Evolutionary conservation across 2,797 vertebrate genomes (phyloP).

Genomic region (Meda fulgida): DNA sequence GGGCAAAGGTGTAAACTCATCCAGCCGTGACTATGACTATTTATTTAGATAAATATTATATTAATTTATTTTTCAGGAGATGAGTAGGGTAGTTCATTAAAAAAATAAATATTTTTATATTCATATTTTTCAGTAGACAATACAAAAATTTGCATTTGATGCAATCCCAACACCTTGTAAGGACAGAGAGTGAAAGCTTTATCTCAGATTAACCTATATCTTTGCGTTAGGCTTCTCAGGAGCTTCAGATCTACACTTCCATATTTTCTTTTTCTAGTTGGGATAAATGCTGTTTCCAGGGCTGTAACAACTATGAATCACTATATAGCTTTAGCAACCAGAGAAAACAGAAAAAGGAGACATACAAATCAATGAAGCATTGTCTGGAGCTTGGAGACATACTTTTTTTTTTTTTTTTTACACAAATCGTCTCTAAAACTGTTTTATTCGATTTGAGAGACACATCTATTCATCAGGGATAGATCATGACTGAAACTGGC

Average conservation of each 20-base stretch:
- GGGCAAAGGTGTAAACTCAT: slow-evolving; percentile 5
- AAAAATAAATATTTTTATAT: neutral
- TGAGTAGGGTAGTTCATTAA: neutral
- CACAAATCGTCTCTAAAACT: neutral
- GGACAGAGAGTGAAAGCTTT: neutral
- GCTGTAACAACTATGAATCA: neutral
- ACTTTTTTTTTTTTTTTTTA: neutral
- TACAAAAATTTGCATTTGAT: neutral
- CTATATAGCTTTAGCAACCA: neutral
- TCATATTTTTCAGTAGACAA: neutral
- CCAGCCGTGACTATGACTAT: neutral
- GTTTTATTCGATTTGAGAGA: slow-evolving; percentile 34
- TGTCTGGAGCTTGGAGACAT: slow-evolving; percentile 1
- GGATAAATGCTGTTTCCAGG: neutral
- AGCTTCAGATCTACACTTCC: neutral
- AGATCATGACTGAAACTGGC: slow-evolving; percentile 4
- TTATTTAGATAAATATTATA: neutral
- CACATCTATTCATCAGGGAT: slow-evolving; percentile 8
- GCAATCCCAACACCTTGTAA: neutral
- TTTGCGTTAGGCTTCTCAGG: neutral
- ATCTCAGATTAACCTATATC: slow-evolving; percentile 17
- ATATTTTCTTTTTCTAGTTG: neutral
- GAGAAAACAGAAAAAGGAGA: slow-evolving; percentile 6
- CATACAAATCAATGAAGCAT: neutral
- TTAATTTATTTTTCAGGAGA: neutral